Base-by-base conservation (phyloP, 2,113 vertebrate genomes). In the Pluvianellus socialis region DNA sequence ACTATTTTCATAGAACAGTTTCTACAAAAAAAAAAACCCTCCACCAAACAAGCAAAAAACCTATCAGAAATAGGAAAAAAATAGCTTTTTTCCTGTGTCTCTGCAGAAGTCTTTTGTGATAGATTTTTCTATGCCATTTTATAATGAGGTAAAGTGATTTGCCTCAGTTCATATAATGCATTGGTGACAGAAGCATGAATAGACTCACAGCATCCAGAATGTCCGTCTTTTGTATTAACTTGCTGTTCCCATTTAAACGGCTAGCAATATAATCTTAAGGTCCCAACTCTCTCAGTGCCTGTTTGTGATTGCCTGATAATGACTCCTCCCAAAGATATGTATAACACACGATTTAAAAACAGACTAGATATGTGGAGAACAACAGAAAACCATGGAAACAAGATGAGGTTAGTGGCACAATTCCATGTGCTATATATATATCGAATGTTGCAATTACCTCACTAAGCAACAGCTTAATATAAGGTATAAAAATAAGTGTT, bases 321-420 rank as follows among this genome's bases (percentile, higher is more conserved):
- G 79, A 21, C 53, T 90, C 24, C 74, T 82, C 45, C 70, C 40
- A 45, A 85, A 65, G 40, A 65, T 88, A 85, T 50, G 44, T 61
- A 81, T 75, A 91, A 88, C 45, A 68, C 30, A 17, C 2, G 0
- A 75, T 86, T 88, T 92, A 85, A 91, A 92, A 94, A 81, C 88
- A 92, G 83, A 47, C 63, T 72, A 32, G 35, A 74, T 76, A 71
- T 61, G 53, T 88, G 38, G 67, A 89, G 61, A 94, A 91, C 74
- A 92, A 88, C 81, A 90, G 94, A 93, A 97, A 97, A 97, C 93
- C 96, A 97, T 96, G 95, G 95, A 96, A 96, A 95, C 90, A 80
- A 67, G 93, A 94, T 66, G 77, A 95, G 47, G 63, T 91, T 95
- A 94, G 81, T 91, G 91, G 89, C 95, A 95, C 55, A 91, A 91